Evolutionary conservation across 2,888 invertebrate species (phyloP), one percentile per base, ranked within the genome.

Genomic region (Harpalus rufipes): DNA sequence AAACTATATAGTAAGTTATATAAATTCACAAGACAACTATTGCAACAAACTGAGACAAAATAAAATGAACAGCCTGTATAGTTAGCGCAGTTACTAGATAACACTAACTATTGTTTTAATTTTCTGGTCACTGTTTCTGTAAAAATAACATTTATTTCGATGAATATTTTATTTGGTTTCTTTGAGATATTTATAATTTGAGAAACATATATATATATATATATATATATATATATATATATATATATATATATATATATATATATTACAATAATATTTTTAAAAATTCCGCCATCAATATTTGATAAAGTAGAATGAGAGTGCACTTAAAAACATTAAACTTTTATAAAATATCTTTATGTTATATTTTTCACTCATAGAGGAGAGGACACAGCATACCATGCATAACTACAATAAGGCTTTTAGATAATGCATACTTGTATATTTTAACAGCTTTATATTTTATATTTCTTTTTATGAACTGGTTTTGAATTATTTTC

Each of bases 291-390:
- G 7, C 2, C 81, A 65, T 81, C 65, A 81, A 81, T 81, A 68
- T 63, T 81, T 81, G 81, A 81, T 81, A 81, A 81, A 65, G 21
- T 44, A 41, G 21, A 81, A 81, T 65, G 51, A 81, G 68, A 81
- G 81, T 63, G 68, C 81, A 81, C 81, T 81, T 81, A 81, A 81
- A 18, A 74, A 51, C 74, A 74, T 74, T 74, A 74, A 65, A 81
- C 44, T 65, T 81, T 65, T 81, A 81, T 81, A 81, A 81, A 81
- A 81, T 81, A 81, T 65, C 68, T 65, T 51, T 65, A 56, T 81
- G 59, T 21, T 81, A 39, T 81, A 12, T 16, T 59, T 63, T 63
- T 81, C 81, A 44, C 21, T 63, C 81, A 61, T 59, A 32, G 32
- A 51, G 18, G 56, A 32, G 59, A 51, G 18, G 65, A 16, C 44